phyloP scores from a whole-genome alignment of 2,888 invertebrate genomes.

The Scaptomyza cyrtandrae region DNA sequence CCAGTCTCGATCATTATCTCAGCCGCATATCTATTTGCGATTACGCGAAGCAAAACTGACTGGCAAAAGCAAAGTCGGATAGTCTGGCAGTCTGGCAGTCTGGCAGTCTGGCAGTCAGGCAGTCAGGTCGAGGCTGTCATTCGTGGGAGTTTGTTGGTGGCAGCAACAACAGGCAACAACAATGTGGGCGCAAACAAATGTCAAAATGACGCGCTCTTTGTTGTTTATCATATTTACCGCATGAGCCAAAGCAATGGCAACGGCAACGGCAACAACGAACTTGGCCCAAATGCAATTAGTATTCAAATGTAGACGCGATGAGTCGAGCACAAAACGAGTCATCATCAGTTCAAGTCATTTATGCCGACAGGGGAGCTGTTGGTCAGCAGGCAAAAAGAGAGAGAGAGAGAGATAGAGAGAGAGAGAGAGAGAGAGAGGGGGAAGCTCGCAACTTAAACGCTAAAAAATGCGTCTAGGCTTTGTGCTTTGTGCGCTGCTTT shows the following conservation, averaged over 20 bases:
- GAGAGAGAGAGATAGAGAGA: not conserved
- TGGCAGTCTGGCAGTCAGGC: conserved; percentile 1
- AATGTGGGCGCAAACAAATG: conserved; percentile 79
- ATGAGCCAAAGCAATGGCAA: conserved; percentile 29
- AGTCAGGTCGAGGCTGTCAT: conserved; percentile 42
- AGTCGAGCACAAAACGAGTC: conserved; percentile 74
- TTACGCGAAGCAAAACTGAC: conserved; percentile 29
- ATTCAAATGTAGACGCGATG: conserved; percentile 74
- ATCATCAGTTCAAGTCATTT: conserved; percentile 61
- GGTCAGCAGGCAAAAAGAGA: not conserved
- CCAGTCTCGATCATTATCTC: conserved; percentile 66
- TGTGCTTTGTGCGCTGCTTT: conserved; percentile 52
- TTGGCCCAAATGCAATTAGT: conserved; percentile 75
- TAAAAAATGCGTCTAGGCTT: conserved; percentile 74
- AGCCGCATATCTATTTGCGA: conserved; percentile 71
- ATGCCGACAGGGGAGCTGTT: conserved; percentile 39
- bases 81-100: not conserved
- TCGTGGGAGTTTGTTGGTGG: conserved; percentile 67
- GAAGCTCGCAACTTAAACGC: conserved; percentile 50
- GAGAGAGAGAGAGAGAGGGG: not conserved
- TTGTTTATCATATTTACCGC: conserved; percentile 81
- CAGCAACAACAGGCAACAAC: conserved; percentile 1
- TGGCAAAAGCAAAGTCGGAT: not conserved
- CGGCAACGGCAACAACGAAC: conserved; percentile 8
- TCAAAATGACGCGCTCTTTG: conserved; percentile 80